Base-by-base conservation (phyloP, 1,140 invertebrate genomes). In the Conus ventricosus region DNA sequence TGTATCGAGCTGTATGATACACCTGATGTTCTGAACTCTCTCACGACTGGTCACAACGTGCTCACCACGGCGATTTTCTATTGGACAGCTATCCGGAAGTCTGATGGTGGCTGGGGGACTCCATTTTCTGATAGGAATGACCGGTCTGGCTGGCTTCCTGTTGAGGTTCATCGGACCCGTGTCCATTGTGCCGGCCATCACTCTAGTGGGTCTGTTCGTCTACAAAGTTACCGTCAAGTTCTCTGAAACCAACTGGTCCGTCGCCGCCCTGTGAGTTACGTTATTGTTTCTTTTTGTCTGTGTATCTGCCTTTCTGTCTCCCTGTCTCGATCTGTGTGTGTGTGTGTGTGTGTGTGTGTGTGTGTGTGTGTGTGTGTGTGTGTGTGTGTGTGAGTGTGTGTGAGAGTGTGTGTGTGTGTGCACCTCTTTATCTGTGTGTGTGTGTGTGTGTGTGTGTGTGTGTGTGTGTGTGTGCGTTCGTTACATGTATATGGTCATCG, bases 101-200 rank as follows among this genome's bases (percentile, higher is more conserved):
- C 85, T 94, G 67, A 92, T 93, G 88, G 57, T 93, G n/a, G 91
- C 92, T 1, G 93, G 93, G 0, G 89, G 81, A 25, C 80, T 94
- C 2, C 93, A 94, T 55, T 89, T 88, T 75, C 23, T 92, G 60
- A 89, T 93, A 27, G 93, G 93, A 5, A 10, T 92, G 75, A 92
- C 92, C 5, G 93, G 93, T 10, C 84, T 92, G 10, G 91, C 95
- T 27, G 95, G 95, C n/a, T 86, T 94, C 27, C 84, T 96, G 1
- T 91, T 95, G 6, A 92, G 93, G 71, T 96, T 94, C 90, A 95
- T 96, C 71, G 96, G 95, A 17, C 96, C 96, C 15, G 92, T 96
- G 87, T 95, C 96, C 4, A 94, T 96, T 8, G 94, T 95, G 15
- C 95, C 96, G 0, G 94, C 95, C 5, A 94, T 96, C 53, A 91